Evolutionary conservation across 2,113 vertebrate species (phyloP), one percentile per base, ranked within the genome.

Genomic region (Tinamus guttatus): DNA sequence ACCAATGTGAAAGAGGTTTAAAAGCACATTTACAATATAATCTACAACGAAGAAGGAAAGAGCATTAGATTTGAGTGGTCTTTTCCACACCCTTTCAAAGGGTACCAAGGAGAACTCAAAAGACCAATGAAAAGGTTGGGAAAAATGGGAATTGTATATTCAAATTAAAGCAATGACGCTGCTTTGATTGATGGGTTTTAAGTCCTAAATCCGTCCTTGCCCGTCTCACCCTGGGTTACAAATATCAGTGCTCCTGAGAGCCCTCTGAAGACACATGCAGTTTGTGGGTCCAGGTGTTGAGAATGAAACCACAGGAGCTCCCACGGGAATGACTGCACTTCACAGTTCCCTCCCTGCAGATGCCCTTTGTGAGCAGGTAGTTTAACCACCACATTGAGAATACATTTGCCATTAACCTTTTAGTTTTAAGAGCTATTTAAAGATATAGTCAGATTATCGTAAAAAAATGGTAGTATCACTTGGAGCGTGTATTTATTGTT

Each of bases 131-230:
- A 79, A 47, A 79, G 8, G 56, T 0, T 34, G 36, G 22, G 12
- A 70, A 82, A 94, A 77, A 41, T 2, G 13, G 25, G 67, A 81
- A 52, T 64, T 64, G 58, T 64, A 51, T 2, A 1, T 58, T 75
- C 11, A 49, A 59, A 81, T 84, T 49, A 64, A 81, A 68, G 47
- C 51, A 79, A 51, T 5, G 10, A 77, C 45, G n/a, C 64, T 88
- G 30, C 85, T 95, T 78, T 85, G 80, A 81, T 94, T 94, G 81
- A 81, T 25, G 21, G 43, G 7, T 19, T 85, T 88, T 78, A 94
- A 88, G 22, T 54, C 59, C 49, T 62, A 63, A 16, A 76, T 70
- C 43, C 65, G 54, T 27, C 43, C 28, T 68, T 91, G 76, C 64
- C 87, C 85, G 52, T 32, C 62, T 88, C 92, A 81, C 28, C 40